Conservation (phyloP, 2,113 vertebrate genomes). For the Nibea albiflora region DNA sequence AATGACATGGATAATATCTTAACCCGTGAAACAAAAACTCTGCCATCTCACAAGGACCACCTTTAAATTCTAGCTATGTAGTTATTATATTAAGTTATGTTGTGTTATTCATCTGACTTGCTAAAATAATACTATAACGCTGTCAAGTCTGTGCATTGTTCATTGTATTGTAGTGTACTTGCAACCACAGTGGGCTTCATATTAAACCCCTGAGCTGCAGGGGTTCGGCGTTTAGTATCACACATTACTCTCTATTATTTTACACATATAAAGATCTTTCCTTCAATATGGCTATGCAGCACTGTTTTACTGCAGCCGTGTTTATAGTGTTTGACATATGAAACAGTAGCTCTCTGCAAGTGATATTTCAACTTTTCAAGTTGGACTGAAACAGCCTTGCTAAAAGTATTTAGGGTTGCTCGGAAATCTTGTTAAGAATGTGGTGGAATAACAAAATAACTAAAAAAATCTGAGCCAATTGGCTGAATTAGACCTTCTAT, state of each 20-base stretch:
- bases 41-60: conserved; percentile 11
- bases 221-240: conserved; percentile 48
- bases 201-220: conserved; percentile 50
- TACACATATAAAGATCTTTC: conserved; percentile 55
- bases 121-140: conserved; percentile 46
- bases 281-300: conserved; percentile 24
- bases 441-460: conserved; percentile 64
- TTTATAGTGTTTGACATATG: conserved; percentile 65
- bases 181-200: conserved; percentile 16
- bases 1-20: conserved; percentile 18
- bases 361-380: conserved; percentile 47
- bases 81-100: conserved; percentile 38
- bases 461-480: conserved; percentile 52
- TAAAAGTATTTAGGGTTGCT: conserved; percentile 53
- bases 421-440: conserved; percentile 63
- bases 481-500: conserved; percentile 36
- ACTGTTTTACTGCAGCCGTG: conserved; percentile 50
- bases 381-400: conserved; percentile 35
- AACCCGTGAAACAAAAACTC: conserved; percentile 7
- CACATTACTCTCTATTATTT: conserved; percentile 49
- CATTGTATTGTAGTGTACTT: conserved; percentile 28
- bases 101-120: conserved; percentile 45
- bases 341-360: conserved; percentile 63
- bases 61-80: conserved; percentile 19
- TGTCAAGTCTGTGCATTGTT: conserved; percentile 39